Percentiles rank a stretch among this genome's conserved stretches.
Evolutionary conservation across 2,797 vertebrate species (phyloP).

Genomic region (Oryzias sinensis): DNA sequence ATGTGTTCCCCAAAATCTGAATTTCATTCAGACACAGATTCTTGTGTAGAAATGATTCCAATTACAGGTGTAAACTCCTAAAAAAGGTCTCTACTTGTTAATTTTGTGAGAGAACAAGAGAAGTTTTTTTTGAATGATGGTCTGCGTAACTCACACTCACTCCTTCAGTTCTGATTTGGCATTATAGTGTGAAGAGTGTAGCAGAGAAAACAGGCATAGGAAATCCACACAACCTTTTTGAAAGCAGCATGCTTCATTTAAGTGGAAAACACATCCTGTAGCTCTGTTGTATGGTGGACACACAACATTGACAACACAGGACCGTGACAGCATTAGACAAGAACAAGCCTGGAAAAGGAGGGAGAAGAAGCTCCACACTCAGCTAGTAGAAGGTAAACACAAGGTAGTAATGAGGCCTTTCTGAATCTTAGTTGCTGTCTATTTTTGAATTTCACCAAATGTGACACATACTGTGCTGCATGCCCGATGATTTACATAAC

Average conservation of each 20-base stretch:
- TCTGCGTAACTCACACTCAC: constrained; percentile 28
- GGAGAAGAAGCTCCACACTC: constrained; percentile 23
- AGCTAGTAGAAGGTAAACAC: constrained; percentile 27
- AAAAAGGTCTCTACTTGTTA: constrained; percentile 35
- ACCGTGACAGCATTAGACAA: constrained; percentile 29
- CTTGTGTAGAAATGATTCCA: constrained; percentile 20
- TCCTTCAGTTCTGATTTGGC: constrained; percentile 22
- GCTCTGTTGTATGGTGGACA: constrained; percentile 42
- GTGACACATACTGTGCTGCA: background rate
- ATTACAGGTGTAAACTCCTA: constrained; percentile 15
- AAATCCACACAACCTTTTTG: constrained; percentile 29
- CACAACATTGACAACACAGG: constrained; percentile 44
- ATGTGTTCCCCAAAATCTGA: constrained; percentile 26
- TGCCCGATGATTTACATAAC: constrained; percentile 14
- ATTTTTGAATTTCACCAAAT: background rate
- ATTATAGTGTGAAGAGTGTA: constrained; percentile 45
- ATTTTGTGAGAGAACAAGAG: constrained; percentile 41
- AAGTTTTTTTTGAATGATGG: constrained; percentile 26
- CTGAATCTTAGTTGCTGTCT: constrained; percentile 15
- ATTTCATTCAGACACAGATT: constrained; percentile 20
- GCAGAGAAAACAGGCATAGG: constrained; percentile 34
- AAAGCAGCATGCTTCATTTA: constrained; percentile 37
- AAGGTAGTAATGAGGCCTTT: constrained; percentile 16
- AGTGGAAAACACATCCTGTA: constrained; percentile 42
- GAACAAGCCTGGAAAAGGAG: constrained; percentile 16